A percentile compares a stretch with the other conserved stretches of the same genome.
phyloP scores from a whole-genome alignment of 2,888 invertebrate genomes.

The Xestia sexstrigata region DNA sequence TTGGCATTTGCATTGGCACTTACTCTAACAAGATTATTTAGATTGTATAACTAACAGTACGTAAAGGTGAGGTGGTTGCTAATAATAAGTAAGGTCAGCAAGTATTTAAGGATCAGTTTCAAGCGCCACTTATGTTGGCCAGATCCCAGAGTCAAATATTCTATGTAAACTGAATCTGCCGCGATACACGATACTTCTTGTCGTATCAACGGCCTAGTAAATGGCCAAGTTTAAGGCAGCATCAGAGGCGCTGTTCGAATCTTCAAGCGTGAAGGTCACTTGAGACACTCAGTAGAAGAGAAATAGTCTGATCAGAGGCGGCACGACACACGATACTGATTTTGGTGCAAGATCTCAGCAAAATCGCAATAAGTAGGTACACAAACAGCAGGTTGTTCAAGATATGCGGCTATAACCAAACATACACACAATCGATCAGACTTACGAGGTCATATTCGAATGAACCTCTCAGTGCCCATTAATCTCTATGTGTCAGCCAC shows the following conservation, averaged over 20 bases:
- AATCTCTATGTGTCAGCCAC: constrained; percentile 46
- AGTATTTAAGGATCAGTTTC: constrained; percentile 29
- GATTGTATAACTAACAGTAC: constrained; percentile 58
- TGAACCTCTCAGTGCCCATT: constrained; percentile 43
- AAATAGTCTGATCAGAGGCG: background rate
- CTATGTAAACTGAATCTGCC: background rate
- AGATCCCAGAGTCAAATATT: background rate
- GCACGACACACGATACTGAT: background rate
- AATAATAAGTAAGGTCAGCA: constrained; percentile 53
- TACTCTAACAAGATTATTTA: constrained; percentile 45
- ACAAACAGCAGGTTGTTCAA: background rate
- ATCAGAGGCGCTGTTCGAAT: background rate
- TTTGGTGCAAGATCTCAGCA: background rate
- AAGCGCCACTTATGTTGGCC: background rate
- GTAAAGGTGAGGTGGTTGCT: constrained; percentile 39
- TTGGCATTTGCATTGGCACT: constrained; percentile 42
- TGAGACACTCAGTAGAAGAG: too few relatives aligned
- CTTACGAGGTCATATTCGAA: constrained; percentile 49
- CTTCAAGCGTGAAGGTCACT: background rate
- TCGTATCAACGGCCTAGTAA: background rate
- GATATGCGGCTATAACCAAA: constrained; percentile 10
- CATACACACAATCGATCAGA: constrained; percentile 15
- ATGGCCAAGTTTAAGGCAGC: background rate
- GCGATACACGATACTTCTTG: background rate
- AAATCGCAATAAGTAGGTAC: background rate